Conservation (phyloP, 2,113 vertebrate species). For the Grantiella picta region DNA sequence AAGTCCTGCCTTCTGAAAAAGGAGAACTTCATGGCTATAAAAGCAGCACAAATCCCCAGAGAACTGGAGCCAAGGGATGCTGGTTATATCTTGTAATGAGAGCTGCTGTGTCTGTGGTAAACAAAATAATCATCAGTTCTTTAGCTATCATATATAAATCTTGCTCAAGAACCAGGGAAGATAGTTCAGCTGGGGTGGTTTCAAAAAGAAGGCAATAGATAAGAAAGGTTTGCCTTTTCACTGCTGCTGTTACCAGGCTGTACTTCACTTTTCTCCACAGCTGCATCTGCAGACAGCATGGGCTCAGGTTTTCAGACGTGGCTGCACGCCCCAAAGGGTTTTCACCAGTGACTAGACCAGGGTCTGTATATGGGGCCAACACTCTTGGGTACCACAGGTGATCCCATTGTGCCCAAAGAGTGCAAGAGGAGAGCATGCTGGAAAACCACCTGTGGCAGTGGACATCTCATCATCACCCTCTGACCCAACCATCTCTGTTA, state of each 20-base stretch:
- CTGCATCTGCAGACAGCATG: neutral
- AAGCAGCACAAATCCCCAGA: neutral
- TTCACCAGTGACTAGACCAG: neutral
- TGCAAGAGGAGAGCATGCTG: rapidly evolving
- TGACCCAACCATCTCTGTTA: neutral
- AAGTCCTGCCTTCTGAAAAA: neutral
- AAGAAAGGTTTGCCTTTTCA: neutral
- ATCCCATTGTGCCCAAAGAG: neutral
- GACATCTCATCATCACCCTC: neutral
- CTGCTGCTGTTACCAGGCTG: neutral
- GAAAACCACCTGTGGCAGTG: neutral
- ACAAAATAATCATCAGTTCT: neutral
- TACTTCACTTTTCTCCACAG: neutral
- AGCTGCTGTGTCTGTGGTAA: neutral
- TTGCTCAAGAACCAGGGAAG: neutral
- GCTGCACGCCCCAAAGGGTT: neutral
- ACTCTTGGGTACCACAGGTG: neutral
- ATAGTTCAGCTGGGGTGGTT: neutral
- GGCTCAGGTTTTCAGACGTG: neutral
- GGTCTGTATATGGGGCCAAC: neutral
- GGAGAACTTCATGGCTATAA: neutral
- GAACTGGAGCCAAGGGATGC: neutral
- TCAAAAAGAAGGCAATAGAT: neutral
- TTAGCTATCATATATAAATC: neutral
- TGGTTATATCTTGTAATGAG: neutral